Evolutionary conservation across 1,140 invertebrate genomes (phyloP).

Genomic region (Caenorhabditis tropicalis): DNA sequence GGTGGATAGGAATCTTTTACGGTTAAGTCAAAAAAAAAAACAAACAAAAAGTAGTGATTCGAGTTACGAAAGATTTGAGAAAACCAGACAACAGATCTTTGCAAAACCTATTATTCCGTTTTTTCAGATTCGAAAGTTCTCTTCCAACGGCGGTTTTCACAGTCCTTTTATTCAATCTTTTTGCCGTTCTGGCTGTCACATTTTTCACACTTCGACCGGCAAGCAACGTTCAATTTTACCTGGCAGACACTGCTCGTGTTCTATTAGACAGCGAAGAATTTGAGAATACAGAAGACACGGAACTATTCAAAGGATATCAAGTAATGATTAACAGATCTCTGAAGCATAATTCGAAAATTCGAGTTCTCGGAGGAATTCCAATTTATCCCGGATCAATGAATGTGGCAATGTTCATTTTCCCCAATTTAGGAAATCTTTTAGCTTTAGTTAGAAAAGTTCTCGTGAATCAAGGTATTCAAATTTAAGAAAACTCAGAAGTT

Average conservation of each 20-base stretch:
- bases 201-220: not conserved
- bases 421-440: not conserved
- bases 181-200: not conserved
- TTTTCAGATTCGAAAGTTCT: not conserved
- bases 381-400: not conserved
- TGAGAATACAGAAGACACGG: not conserved
- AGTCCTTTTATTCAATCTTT: not conserved
- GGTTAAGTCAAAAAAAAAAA: no score
- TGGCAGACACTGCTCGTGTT: not conserved
- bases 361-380: not conserved
- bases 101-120: not conserved
- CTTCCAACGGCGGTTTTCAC: not conserved
- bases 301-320: constrained; percentile 1
- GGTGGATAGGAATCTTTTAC: no score
- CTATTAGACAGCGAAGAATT: constrained; percentile 12
- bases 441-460: not conserved
- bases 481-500: not conserved
- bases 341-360: not conserved
- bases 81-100: not conserved
- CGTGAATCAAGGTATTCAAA: not conserved
- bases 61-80: no score
- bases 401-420: not conserved
- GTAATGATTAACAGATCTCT: constrained; percentile 16
- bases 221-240: not conserved
- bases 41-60: no score